Base-by-base conservation (phyloP, 2,888 invertebrate species). In the Stegophylla sp. region DNA sequence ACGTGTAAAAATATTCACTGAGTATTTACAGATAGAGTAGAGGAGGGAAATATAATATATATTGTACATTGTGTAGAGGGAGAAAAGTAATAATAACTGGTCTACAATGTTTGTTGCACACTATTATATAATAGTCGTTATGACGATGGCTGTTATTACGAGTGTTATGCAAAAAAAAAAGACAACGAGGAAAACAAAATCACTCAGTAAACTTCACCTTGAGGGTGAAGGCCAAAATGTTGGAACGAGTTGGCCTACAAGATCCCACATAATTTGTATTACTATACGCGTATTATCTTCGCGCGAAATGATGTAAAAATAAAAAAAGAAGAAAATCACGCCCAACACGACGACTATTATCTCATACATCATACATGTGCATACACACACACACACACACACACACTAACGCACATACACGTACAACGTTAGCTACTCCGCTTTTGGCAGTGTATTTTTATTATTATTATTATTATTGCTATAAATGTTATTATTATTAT, bases 121-220 rank as follows among this genome's bases (percentile, higher is more conserved):
- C 28, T 45, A 59, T 73, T 73, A 73, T 45, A 73, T 73, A 73
- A 73, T 51, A 43, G n/a, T 61, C 23, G 26, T 45, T 43, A 61
- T 45, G 43, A 73, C 61, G 51, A 59, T 17, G 20, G 23, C 43
- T 59, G 34, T 48, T 73, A 28, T 61, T 51, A 15, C 34, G 63
- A 28, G 48, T 34, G 64, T 51, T 48, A 51, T 75, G 64, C 41
- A 64, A 51, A 64, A 26, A 43, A 43, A 45, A 23, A 20, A 41
- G 1, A 59, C 0, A n/a, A 75, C 34, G 17, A 75, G 34, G 34
- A 41, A 15, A 63, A 74, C 48, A 63, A 61, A 34, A 51, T 69
- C 26, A 15, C 45, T 59, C 45, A 34, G 69, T 77, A 77, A 77
- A 77, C 77, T 77, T 77, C 77, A 77, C 77, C 77, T 77, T 77